Evolutionary conservation across 1,140 invertebrate species (phyloP), one percentile per base, ranked within the genome.

Genomic region (Oncopeltus fasciatus): DNA sequence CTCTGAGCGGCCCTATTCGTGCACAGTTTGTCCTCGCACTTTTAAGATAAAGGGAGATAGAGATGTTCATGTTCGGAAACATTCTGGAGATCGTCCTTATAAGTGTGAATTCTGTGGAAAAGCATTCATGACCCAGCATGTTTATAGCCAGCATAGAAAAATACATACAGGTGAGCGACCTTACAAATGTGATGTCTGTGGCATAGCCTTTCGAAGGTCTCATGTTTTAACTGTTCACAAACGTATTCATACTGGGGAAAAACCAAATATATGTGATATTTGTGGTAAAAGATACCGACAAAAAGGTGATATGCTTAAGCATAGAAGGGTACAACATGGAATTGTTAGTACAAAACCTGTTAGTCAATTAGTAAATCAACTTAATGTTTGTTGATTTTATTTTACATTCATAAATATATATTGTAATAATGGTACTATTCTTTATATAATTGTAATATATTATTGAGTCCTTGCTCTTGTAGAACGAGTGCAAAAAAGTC

Each of bases 231-330:
- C 65, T 18, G 67, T 67, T 21, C 68, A 71, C 57, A 69, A 66
- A 44, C 57, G 66, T 21, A 68, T 68, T 46, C 84, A 87, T 68
- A 85, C 83, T 0, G 84, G 84, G 0, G 83, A 85, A 64, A 83
- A 83, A 63, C 83, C 82, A 4, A 85, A 82, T 67, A 76, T 80
- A 44, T 87, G 84, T 69, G 79, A 81, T 38, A 73, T 81, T 24
- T 87, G 84, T 67, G 78, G 78, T 0, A 83, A 84, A 67, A 70
- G 84, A 5, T 68, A 64, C 31, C 38, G 67, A 5, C 67, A 68
- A 44, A 68, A 66, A 60, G 63, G 65, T 29, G 67, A 67, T 47
- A 61, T 61, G 47, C 38, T 61, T 16, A 61, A 61, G 29, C 60
- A 61, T 47, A 18, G 44, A 16, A 31, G 60, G n/a, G 44, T 61